Evolutionary conservation across 2,888 invertebrate species (phyloP).

Genomic region (Polylopha cassiicola): DNA sequence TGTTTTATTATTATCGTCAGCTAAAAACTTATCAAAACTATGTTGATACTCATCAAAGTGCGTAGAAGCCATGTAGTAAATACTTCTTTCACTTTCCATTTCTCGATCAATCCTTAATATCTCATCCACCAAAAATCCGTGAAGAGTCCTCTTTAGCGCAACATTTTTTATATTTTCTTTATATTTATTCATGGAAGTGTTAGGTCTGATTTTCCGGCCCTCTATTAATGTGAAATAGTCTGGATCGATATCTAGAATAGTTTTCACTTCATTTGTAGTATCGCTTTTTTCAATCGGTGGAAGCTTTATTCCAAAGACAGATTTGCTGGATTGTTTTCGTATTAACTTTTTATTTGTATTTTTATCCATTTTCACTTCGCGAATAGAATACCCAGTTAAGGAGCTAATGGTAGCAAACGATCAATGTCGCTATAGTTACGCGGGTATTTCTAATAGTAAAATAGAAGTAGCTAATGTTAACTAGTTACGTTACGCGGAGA

Average conservation of each 20-base stretch:
- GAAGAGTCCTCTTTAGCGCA: slow-evolving; percentile 54
- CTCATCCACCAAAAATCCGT: slow-evolving; percentile 61
- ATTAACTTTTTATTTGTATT: slow-evolving; percentile 40
- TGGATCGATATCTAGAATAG: slow-evolving; percentile 80
- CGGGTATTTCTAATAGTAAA: slow-evolving; percentile 11
- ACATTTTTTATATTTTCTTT: slow-evolving; percentile 68
- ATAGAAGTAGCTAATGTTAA: neutral
- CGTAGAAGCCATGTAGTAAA: slow-evolving; percentile 53
- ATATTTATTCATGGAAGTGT: slow-evolving; percentile 74
- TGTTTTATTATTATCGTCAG: slow-evolving; percentile 66
- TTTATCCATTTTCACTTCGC: slow-evolving; percentile 24
- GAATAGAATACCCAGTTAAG: neutral
- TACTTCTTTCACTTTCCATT: slow-evolving; percentile 54
- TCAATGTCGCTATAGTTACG: slow-evolving; percentile 60
- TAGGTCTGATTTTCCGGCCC: slow-evolving; percentile 77
- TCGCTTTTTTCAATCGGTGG: slow-evolving; percentile 54
- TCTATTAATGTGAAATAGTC: slow-evolving; percentile 79
- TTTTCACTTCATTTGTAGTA: slow-evolving; percentile 48
- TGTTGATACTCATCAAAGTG: slow-evolving; percentile 65
- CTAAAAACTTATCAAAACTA: slow-evolving; percentile 68
- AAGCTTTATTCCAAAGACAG: slow-evolving; percentile 51
- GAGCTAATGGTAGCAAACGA: slow-evolving; percentile 20
- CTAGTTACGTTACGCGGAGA: no score
- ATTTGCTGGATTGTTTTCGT: slow-evolving; percentile 45
- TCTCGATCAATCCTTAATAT: slow-evolving; percentile 62